Percentiles rank a stretch among this genome's conserved stretches.
phyloP scores from a whole-genome alignment of 2,797 vertebrate genomes.

The Pangasius mekongensis region DNA sequence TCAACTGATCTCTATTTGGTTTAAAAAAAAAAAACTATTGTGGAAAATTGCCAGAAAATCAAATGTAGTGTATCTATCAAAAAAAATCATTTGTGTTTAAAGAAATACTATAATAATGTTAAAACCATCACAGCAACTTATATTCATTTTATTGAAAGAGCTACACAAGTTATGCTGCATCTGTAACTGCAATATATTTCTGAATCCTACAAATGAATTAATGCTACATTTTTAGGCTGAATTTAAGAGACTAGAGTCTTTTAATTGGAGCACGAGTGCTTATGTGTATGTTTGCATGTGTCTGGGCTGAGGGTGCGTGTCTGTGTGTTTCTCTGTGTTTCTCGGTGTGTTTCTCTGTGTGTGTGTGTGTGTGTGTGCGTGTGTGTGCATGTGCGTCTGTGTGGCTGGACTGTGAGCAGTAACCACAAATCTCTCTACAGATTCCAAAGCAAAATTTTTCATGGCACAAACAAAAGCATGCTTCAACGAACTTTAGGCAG shows the following conservation, averaged over 20 bases:
- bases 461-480: conserved; percentile 14
- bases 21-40: conserved; percentile 17
- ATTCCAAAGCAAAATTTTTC: conserved; percentile 37
- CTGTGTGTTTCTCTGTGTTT: conserved; percentile 13
- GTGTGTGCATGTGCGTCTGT: conserved; percentile 14
- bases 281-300: too few species aligned
- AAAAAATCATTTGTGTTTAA: conserved; percentile 29
- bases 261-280: not conserved
- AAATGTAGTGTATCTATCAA: conserved; percentile 33
- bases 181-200: not conserved
- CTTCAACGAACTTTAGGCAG: not conserved
- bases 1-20: conserved; percentile 23
- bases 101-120: not conserved
- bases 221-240: not conserved
- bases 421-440: conserved; percentile 47
- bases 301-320: not conserved
- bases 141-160: conserved; percentile 6
- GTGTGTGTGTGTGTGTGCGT: conserved; percentile 3
- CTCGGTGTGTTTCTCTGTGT: conserved; percentile 9
- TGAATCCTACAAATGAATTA: too few species aligned
- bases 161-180: not conserved
- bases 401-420: conserved; percentile 9
- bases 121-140: not conserved
- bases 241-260: not conserved
- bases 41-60: conserved; percentile 27